A percentile compares a stretch with the other conserved stretches of the same genome.
Conservation (phyloP, 2,888 invertebrate genomes). For the Pachliopta kotzebuea region DNA sequence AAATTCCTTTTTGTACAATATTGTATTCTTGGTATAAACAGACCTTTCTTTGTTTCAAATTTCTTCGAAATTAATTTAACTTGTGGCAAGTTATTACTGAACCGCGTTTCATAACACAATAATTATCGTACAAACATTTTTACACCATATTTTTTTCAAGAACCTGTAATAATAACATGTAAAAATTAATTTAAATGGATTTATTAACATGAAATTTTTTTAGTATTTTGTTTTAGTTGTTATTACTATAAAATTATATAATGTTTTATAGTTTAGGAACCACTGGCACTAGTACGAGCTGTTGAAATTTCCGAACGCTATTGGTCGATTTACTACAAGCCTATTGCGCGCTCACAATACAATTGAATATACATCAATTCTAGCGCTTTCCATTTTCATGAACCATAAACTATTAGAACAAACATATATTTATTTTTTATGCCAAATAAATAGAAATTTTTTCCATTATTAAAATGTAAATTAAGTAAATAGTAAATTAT, state of each 20-base stretch:
- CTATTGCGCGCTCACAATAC: slow-evolving; percentile 28
- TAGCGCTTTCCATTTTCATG: slow-evolving; percentile 37
- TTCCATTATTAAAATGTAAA: no score
- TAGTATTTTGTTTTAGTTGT: no score
- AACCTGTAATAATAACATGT: no score
- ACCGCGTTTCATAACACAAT: no score
- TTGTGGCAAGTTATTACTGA: not conserved
- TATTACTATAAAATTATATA: not conserved
- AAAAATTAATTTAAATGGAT: no score
- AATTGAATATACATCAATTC: slow-evolving; percentile 26
- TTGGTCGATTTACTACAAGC: slow-evolving; percentile 43
- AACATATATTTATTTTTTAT: no score
- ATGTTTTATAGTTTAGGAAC: slow-evolving; percentile 40
- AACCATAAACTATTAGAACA: no score
- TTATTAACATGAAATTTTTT: no score
- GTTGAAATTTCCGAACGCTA: slow-evolving; percentile 37
- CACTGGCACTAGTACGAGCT: slow-evolving; percentile 37
- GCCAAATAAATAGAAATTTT: no score
- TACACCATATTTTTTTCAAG: no score
- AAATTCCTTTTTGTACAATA: slow-evolving; percentile 23
- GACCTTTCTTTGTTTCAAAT: slow-evolving; percentile 12
- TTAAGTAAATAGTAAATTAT: no score
- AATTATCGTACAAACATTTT: no score
- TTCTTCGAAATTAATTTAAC: not conserved
- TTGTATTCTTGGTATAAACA: slow-evolving; percentile 7